Evolutionary conservation across 2,113 vertebrate genomes (phyloP).

Genomic region (Rhinopomastus cyanomelas): DNA sequence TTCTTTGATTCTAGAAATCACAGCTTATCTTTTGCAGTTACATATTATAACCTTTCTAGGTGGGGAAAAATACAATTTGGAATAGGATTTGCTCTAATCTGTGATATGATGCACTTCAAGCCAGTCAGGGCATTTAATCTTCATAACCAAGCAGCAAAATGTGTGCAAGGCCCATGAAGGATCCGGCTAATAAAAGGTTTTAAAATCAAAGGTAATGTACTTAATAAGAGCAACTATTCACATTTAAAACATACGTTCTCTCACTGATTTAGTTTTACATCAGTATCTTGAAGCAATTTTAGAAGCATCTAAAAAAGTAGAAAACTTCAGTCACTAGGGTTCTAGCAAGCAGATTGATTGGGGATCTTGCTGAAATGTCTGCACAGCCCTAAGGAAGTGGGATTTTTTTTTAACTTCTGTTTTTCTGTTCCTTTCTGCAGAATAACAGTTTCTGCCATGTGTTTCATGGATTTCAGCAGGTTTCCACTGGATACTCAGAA

Average conservation of each 20-base stretch:
- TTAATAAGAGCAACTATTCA: neutral
- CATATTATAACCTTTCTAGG: neutral
- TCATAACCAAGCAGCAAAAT: neutral
- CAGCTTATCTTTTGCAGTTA: neutral
- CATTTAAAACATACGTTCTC: neutral
- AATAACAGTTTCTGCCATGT: slow-evolving; percentile 90
- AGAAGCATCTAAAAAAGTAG: neutral
- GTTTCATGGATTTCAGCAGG: slow-evolving; percentile 93
- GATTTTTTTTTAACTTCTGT: neutral
- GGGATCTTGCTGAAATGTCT: neutral
- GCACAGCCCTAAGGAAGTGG: neutral
- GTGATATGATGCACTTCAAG: neutral
- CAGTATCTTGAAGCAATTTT: neutral
- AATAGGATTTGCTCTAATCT: neutral
- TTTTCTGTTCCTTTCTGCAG: slow-evolving; percentile 72
- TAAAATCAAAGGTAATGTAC: neutral
- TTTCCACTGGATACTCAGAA: slow-evolving; percentile 95
- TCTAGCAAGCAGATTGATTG: neutral
- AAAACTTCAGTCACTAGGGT: neutral
- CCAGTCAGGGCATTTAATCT: neutral
- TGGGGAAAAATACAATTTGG: neutral
- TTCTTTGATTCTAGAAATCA: neutral
- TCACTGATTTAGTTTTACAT: neutral
- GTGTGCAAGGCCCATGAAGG: neutral
- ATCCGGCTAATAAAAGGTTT: neutral